A percentile compares a stretch with the other conserved stretches of the same genome.
phyloP scores from a whole-genome alignment of 2,797 vertebrate species.

The Vultur gryphus region DNA sequence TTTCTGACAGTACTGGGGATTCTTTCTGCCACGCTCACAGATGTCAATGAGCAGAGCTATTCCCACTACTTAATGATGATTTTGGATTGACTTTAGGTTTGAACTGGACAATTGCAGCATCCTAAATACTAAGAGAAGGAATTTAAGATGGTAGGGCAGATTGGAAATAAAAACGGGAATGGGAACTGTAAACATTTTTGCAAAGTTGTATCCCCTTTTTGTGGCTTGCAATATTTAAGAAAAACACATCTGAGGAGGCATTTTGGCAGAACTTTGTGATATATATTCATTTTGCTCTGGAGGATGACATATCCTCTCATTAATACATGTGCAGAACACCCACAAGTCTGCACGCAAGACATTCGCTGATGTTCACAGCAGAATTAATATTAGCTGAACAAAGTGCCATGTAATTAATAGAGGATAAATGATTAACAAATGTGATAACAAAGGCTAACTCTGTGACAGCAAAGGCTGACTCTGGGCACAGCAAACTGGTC shows the following conservation, averaged over 20 bases:
- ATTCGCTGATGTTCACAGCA: neutral
- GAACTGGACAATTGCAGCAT: neutral
- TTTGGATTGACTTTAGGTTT: neutral
- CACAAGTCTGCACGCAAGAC: neutral
- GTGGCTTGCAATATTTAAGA: neutral
- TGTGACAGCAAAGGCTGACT: neutral
- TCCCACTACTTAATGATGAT: neutral
- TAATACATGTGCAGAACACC: neutral
- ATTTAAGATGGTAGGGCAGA: neutral
- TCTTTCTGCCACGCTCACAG: neutral
- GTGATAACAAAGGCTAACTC: neutral
- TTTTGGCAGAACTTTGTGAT: slow-evolving; percentile 8
- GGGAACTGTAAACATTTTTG: neutral
- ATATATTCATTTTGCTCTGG: neutral
- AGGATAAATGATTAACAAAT: neutral
- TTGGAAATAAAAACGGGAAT: neutral
- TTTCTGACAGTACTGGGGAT: neutral
- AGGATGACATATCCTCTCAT: slow-evolving; percentile 5
- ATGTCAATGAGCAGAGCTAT: neutral
- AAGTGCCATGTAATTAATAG: neutral
- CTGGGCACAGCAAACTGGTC: neutral
- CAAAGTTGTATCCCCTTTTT: neutral
- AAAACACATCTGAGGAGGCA: neutral
- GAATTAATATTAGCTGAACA: neutral
- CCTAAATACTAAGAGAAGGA: neutral